These are phyloP conservation scores for Cyrtorhinus lividipennis DNA, from an alignment of 1,140 invertebrate genomes.

Conservation along the genomic window DNA sequence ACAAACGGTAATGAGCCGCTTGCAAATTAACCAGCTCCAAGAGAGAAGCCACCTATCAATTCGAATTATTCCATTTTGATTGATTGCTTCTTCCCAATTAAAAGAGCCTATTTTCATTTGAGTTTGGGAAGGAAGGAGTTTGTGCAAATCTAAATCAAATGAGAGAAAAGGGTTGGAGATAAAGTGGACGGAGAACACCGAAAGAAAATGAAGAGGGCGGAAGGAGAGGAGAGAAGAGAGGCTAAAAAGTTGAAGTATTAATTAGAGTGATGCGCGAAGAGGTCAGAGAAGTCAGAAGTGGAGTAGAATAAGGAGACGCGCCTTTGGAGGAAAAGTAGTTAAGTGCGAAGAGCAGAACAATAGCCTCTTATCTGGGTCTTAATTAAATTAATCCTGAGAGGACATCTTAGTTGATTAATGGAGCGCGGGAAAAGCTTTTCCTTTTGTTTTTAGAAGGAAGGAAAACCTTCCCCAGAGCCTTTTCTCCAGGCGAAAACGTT, in stretches of 20 bases:
- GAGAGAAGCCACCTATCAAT: constrained; percentile 1
- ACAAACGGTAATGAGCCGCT: too few species aligned
- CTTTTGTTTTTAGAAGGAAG: constrained; percentile 12
- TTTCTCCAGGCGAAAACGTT: too few species aligned
- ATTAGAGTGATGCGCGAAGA: constrained; percentile 13
- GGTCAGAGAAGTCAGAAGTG: constrained; percentile 14
- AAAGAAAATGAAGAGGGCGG: background rate
- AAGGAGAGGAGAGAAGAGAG: background rate
- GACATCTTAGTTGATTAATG: constrained; percentile 17
- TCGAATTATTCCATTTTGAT: constrained; percentile 1
- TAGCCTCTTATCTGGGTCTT: constrained; percentile 14
- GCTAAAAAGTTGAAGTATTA: constrained; percentile 15
- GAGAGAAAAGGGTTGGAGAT: background rate
- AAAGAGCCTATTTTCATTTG: background rate
- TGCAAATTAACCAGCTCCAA: too few species aligned
- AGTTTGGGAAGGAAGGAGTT: background rate
- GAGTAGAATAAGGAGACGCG: too few species aligned
- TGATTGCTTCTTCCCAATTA: background rate
- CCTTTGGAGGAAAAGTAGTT: constrained; percentile 12
- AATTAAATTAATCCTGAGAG: constrained; percentile 15
- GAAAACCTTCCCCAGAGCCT: constrained; percentile 1
- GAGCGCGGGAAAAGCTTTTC: constrained; percentile 9
- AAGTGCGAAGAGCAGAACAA: constrained; percentile 13
- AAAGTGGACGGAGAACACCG: background rate
- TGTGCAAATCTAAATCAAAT: background rate